These are phyloP conservation scores for Epinephelus fuscoguttatus DNA, from an alignment of 2,113 vertebrate genomes.

Conservation along the genomic window DNA sequence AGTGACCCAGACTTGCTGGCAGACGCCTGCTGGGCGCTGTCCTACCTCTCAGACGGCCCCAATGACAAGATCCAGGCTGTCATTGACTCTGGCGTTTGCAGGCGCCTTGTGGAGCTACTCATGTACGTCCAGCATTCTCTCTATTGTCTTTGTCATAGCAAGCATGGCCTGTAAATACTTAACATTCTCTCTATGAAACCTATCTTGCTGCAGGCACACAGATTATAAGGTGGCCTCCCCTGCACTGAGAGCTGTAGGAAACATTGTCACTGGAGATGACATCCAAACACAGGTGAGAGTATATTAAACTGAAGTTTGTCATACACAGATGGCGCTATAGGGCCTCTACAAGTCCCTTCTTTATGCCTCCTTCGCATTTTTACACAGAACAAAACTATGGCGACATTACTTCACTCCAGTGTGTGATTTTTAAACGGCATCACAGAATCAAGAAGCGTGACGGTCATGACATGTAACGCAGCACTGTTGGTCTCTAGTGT, in stretches of 20 bases:
- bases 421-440: too few relatives aligned
- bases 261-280: conserved; percentile 98
- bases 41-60: conserved; percentile 97
- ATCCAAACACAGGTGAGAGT: conserved; percentile 95
- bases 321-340: too few relatives aligned
- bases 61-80: conserved; percentile 99
- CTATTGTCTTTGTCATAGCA: background rate
- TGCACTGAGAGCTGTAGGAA: conserved; percentile 96
- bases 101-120: conserved; percentile 95
- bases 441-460: too few relatives aligned
- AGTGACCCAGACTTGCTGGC: conserved; percentile 97
- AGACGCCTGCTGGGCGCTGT: conserved; percentile 98
- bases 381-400: too few relatives aligned
- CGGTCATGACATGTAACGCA: too few relatives aligned
- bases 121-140: conserved; percentile 87
- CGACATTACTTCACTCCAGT: too few relatives aligned
- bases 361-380: too few relatives aligned
- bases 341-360: too few relatives aligned
- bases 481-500: too few relatives aligned
- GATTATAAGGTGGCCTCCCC: conserved; percentile 99
- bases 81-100: conserved; percentile 97
- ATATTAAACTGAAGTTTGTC: background rate
- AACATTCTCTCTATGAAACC: background rate
- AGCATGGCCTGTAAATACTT: background rate
- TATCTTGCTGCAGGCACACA: conserved; percentile 89